phyloP scores from a whole-genome alignment of 2,113 vertebrate species.

The Stigmatopora argus region DNA sequence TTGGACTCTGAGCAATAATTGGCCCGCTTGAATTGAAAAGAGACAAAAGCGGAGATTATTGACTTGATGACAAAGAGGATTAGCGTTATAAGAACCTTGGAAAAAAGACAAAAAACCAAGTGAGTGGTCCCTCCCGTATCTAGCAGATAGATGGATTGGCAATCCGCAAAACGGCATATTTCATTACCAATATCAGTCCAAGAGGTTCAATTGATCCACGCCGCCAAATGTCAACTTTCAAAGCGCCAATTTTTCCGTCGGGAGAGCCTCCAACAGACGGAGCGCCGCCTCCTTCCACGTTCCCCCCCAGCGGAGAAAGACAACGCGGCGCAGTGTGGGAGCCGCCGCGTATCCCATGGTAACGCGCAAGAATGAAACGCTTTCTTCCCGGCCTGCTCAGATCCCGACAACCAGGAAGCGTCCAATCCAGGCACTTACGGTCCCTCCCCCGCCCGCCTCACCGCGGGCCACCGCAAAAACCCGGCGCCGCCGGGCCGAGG shows the following conservation, averaged over 20 bases:
- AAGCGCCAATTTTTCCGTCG: neutral
- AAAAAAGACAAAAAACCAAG: no score
- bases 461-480: slow-evolving; percentile 25
- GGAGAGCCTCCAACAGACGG: neutral
- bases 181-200: neutral
- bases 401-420: slow-evolving; percentile 46
- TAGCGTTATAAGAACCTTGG: slow-evolving; percentile 1
- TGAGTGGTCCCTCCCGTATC: neutral
- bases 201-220: neutral
- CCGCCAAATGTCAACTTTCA: neutral
- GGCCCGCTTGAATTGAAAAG: neutral
- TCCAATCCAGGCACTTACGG: slow-evolving; percentile 29
- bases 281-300: neutral
- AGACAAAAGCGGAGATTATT: slow-evolving; percentile 4
- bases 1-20: neutral
- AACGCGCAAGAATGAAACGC: slow-evolving; percentile 40
- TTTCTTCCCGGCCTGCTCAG: slow-evolving; percentile 41
- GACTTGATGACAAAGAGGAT: neutral
- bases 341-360: slow-evolving; percentile 27
- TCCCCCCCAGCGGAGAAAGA: neutral
- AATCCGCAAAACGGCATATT: neutral
- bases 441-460: slow-evolving; percentile 15
- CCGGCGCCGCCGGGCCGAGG: slow-evolving; percentile 9
- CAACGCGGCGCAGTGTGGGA: slow-evolving; percentile 10
- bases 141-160: neutral